A percentile compares a stretch with the other conserved stretches of the same genome.
Conservation (phyloP, 2,888 invertebrate species). For the Andrena haemorrhoa region DNA sequence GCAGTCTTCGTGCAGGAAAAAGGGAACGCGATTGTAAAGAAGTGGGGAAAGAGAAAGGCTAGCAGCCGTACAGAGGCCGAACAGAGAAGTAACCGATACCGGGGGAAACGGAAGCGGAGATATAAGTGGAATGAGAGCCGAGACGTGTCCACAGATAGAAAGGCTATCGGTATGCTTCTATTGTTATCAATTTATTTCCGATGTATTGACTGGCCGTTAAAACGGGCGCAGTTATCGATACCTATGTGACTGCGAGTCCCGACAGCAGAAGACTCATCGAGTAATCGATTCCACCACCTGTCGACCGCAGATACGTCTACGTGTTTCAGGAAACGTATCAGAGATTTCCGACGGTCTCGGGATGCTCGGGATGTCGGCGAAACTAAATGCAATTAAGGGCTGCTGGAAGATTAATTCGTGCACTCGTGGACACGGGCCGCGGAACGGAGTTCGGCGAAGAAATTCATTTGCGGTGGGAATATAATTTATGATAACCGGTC, state of each 20-base stretch:
- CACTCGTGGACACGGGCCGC: not conserved
- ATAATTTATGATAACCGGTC: conserved; percentile 3
- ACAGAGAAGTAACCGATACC: conserved; percentile 35
- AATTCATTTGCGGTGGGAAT: conserved; percentile 5
- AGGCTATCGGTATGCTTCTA: conserved; percentile 39
- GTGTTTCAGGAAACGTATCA: conserved; percentile 34
- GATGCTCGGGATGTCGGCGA: not conserved
- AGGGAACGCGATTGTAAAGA: conserved; percentile 4
- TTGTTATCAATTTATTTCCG: conserved; percentile 70
- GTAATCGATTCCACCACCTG: conserved; percentile 61
- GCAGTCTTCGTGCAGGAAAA: conserved; percentile 8
- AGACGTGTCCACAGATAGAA: conserved; percentile 55
- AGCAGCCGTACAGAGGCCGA: conserved; percentile 26
- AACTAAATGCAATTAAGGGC: conserved; percentile 25
- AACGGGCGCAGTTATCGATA: conserved; percentile 52
- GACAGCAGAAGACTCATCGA: conserved; percentile 42
- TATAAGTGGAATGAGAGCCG: conserved; percentile 37
- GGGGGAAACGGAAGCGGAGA: conserved; percentile 27
- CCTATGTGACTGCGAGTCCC: conserved; percentile 38
- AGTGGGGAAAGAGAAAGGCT: conserved; percentile 25
- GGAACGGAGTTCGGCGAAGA: not conserved
- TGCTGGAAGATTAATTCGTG: conserved; percentile 32
- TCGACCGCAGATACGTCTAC: conserved; percentile 44
- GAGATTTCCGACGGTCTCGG: conserved; percentile 28
- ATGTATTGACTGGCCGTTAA: conserved; percentile 62